These are phyloP conservation scores for Clitarchus hookeri DNA, from an alignment of 2,888 invertebrate species.

Conservation along the genomic window DNA sequence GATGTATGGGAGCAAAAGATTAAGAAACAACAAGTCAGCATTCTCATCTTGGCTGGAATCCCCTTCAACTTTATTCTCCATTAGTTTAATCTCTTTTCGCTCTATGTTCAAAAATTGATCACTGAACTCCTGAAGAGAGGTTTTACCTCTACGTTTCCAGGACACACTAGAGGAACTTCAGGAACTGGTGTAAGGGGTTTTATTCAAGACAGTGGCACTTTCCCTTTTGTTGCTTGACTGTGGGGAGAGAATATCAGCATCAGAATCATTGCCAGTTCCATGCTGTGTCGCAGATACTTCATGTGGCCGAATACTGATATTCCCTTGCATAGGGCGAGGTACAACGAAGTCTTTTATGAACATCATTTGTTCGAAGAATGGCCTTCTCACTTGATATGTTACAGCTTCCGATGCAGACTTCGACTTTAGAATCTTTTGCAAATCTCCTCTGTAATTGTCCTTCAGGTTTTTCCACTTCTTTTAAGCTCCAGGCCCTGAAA, in stretches of 20 bases:
- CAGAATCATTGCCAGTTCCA: neutral
- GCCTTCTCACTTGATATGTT: too few relatives aligned
- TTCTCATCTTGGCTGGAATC: neutral
- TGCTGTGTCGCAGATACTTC: too few relatives aligned
- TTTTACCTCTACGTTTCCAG: too few relatives aligned
- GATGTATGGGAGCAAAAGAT: neutral
- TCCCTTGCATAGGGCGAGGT: neutral
- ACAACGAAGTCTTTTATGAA: conserved; percentile 6
- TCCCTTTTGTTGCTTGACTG: too few relatives aligned
- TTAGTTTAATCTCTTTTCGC: neutral
- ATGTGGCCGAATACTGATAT: neutral
- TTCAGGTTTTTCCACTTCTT: neutral
- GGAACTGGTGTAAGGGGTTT: too few relatives aligned
- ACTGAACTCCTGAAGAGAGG: too few relatives aligned
- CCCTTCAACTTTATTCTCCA: neutral
- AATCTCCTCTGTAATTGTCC: too few relatives aligned
- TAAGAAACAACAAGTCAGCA: neutral
- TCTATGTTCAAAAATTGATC: neutral
- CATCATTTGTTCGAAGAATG: too few relatives aligned
- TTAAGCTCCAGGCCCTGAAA: neutral
- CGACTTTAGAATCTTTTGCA: too few relatives aligned
- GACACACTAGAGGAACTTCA: too few relatives aligned
- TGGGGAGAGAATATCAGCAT: neutral
- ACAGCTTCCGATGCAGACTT: too few relatives aligned
- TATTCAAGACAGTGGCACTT: too few relatives aligned